These are phyloP conservation scores for Actenoides lindsayi DNA, from an alignment of 2,113 vertebrate genomes.

Conservation along the genomic window DNA sequence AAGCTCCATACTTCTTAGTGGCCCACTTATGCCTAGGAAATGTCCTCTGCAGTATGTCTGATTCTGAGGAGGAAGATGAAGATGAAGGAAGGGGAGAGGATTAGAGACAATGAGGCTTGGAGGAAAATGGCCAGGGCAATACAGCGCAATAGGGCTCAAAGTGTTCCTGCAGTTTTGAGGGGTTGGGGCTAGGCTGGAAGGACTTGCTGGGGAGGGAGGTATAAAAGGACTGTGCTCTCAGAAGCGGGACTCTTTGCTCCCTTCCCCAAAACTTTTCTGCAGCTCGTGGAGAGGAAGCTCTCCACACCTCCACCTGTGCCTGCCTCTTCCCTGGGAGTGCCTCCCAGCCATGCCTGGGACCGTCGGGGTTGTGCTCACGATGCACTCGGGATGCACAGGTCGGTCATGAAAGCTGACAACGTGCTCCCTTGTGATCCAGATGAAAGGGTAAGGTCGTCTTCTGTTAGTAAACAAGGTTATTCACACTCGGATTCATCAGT, in stretches of 20 bases:
- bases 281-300: not conserved
- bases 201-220: not conserved
- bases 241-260: not conserved
- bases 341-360: fast-evolving
- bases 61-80: not conserved
- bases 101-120: not conserved
- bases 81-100: not conserved
- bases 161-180: not conserved
- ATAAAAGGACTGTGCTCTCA: not conserved
- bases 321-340: not conserved
- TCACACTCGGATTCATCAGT: not conserved
- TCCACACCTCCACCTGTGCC: not conserved
- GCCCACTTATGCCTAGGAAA: not conserved
- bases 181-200: not conserved
- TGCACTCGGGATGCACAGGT: not conserved
- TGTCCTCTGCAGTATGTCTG: not conserved
- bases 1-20: not conserved
- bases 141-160: not conserved
- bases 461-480: not conserved
- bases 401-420: not conserved
- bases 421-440: not conserved
- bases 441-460: not conserved
- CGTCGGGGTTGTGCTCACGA: not conserved
- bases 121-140: not conserved
- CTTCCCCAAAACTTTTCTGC: not conserved